A percentile compares a stretch with the other conserved stretches of the same genome.
Evolutionary conservation across 2,113 vertebrate genomes (phyloP).

Genomic region (Hippocampus guttulatus): DNA sequence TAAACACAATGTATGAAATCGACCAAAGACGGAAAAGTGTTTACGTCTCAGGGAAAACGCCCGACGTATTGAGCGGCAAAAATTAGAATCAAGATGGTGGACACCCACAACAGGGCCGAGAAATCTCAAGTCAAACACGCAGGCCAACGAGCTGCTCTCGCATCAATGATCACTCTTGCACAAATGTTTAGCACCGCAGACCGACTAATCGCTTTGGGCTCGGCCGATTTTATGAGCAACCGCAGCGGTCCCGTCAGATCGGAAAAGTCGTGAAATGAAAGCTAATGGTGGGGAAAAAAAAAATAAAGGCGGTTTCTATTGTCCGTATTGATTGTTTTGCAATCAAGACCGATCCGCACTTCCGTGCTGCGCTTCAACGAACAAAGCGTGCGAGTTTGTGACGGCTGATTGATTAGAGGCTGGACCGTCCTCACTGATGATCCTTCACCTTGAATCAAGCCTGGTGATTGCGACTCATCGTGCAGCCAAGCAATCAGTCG

Average conservation of each 20-base stretch:
- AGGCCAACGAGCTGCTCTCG: background rate
- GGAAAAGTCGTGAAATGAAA: background rate
- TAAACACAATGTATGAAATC: constrained; percentile 28
- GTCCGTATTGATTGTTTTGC: background rate
- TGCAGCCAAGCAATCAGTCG: constrained; percentile 44
- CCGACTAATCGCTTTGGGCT: background rate
- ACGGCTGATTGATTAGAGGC: constrained; percentile 11
- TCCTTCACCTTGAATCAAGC: constrained; percentile 57
- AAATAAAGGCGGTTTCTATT: background rate
- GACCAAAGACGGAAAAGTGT: constrained; percentile 42
- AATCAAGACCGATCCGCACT: background rate
- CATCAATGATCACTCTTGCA: background rate
- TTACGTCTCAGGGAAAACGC: constrained; percentile 13
- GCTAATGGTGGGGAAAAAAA: background rate
- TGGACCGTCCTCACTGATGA: constrained; percentile 37
- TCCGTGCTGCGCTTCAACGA: background rate
- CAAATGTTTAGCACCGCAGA: background rate
- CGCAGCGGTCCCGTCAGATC: background rate
- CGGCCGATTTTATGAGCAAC: background rate
- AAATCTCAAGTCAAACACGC: background rate
- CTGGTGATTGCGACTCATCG: constrained; percentile 54
- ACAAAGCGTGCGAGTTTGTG: background rate
- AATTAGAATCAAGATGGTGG: background rate
- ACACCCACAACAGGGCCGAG: background rate
- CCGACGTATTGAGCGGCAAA: background rate